These are phyloP conservation scores for Crotalus viridis DNA, from an alignment of 2,113 vertebrate genomes.

Conservation along the genomic window DNA sequence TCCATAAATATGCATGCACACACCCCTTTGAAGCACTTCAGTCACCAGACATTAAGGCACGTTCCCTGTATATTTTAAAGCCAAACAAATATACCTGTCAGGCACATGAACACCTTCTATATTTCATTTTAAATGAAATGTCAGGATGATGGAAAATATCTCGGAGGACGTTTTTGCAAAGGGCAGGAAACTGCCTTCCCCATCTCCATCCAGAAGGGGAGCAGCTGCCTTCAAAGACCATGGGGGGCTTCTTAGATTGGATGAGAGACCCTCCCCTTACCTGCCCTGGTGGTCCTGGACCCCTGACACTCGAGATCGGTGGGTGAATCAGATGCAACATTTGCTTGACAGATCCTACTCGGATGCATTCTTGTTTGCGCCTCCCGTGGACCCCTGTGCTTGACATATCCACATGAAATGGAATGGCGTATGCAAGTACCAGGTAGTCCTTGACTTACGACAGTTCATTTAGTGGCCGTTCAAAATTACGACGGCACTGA, in stretches of 20 bases:
- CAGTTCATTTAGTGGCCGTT: no score
- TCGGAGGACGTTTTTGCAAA: conserved; percentile 72
- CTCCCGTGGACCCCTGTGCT: conserved; percentile 31
- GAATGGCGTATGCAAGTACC: neutral
- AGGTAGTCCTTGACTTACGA: no score
- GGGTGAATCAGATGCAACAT: conserved; percentile 52
- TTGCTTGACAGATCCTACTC: conserved; percentile 14
- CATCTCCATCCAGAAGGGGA: conserved; percentile 34
- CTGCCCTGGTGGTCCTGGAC: conserved; percentile 47
- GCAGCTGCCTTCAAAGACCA: conserved; percentile 49
- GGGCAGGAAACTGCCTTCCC: conserved; percentile 59
- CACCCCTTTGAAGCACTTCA: conserved; percentile 64
- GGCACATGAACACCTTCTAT: conserved; percentile 75
- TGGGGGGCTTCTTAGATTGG: conserved; percentile 15
- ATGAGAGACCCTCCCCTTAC: conserved; percentile 54
- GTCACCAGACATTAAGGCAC: conserved; percentile 74
- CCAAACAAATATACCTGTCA: conserved; percentile 82
- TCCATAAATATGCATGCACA: conserved; percentile 87
- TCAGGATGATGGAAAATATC: conserved; percentile 80
- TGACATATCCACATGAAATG: conserved; percentile 38
- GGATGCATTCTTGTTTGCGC: conserved; percentile 30
- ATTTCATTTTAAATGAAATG: conserved; percentile 85
- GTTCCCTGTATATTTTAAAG: conserved; percentile 79
- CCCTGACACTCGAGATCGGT: conserved; percentile 55
- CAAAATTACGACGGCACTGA: no score